Evolutionary conservation across 2,888 invertebrate species (phyloP), one percentile per base, ranked within the genome.

Genomic region (Drosophila recens): DNA sequence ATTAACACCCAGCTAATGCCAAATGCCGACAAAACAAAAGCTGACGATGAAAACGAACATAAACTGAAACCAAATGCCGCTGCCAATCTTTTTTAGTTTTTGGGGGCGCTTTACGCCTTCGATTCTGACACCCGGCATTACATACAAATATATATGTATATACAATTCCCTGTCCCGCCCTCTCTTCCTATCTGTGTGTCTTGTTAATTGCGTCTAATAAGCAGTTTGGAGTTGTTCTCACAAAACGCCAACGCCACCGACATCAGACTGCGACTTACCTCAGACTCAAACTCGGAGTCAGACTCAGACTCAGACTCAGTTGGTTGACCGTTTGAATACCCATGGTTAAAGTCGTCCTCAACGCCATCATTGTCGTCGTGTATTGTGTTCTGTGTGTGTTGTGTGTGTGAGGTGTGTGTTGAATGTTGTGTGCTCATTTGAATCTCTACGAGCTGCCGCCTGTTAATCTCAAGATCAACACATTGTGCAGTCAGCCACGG

Each of bases 201-300:
- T 78, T 82, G 89, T 87, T 88, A 88, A 88, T 88, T 88, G 90
- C 84, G 78, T 82, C 89, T 88, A 88, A 90, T 90, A 88, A 88
- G 90, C 90, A 84, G 89, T 83, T 90, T 85, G 88, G 73, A 70
- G 87, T 77, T 85, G 86, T 89, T 88, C 88, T 82, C 90, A 87
- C 88, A 89, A 77, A 89, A 80, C 89, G 79, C 86, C 90, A 86
- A 85, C 89, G 77, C 88, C 87, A 76, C 6, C 57, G 45, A 56
- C 56, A 58, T 53, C 27, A 20, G 13, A 33, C 20, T 51, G 20
- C 48, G 56, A 38, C 45, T 34, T 27, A 34, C 30, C 62, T 63
- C 48, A 72, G 67, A 68, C 63, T 40, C 27, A 58, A 64, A 61
- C 42, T 63, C 20, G 27, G 43, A 33, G 57, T 54, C 10, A 10